Base-by-base conservation (phyloP, 2,113 vertebrate species). In the Manacus vitellinus region DNA sequence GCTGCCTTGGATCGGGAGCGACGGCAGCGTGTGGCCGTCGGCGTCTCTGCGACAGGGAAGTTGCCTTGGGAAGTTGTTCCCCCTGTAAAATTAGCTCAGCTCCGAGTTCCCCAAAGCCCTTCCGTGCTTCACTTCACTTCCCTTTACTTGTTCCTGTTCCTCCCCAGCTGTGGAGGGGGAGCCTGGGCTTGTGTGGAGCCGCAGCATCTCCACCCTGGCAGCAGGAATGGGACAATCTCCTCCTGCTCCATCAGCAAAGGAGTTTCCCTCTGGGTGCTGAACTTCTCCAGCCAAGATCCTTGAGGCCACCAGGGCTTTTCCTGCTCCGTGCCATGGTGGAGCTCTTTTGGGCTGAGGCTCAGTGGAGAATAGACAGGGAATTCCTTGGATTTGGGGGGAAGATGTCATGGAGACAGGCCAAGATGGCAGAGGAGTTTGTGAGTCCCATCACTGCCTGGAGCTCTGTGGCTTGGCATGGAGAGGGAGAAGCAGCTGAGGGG, bases 151-250 rank as follows among this genome's bases (percentile, higher is more conserved):
- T 55, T 89, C 85, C 65, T 1, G 1, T 85, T 56, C n/a, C 68
- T 78, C 56, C 14, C 46, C 88, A 56, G 92, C 94, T 91, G 72
- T 2, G 30, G 23, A 33, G 61, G 24, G 24, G 10, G 20, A 30
- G 24, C 56, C 78, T 25, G 83, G 59, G 70, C 9, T 44, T 8
- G 16, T 1, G 6, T 51, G 80, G 24, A 35, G 68, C 68, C 2
- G 3, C 47, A 63, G n/a, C 56, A 33, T 14, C 58, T 46, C 25
- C 12, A 1, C 8, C 59, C 37, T 15, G 47, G 43, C 54, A 21
- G n/a, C 30, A 25, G 49, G 44, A 59, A 2, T 1, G 1, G 37
- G 55, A 54, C 4, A 0, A 16, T 25, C 5, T 39, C 8, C 65
- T 28, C 25, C 5, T 4, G 35, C 23, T 55, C 37, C 51, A 4